Evolutionary conservation across 2,797 vertebrate species (phyloP), one percentile per base, ranked within the genome.

Genomic region (Sarcoramphus papa): DNA sequence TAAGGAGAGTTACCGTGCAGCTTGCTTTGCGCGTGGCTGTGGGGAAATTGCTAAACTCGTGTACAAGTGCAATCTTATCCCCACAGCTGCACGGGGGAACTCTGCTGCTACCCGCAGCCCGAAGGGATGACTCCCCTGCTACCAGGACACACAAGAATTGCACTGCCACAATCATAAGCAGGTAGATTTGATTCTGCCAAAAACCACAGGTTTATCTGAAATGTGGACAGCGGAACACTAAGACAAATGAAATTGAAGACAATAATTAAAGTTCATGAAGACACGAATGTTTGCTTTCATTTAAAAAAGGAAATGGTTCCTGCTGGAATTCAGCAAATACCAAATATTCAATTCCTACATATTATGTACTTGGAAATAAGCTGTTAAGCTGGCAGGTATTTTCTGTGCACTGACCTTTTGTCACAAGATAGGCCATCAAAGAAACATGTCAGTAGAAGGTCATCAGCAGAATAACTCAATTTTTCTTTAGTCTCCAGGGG

Each of bases 341-440:
- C 88, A 79, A 80, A 82, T 75, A 80, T 14, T 83, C 28, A 51
- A 53, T 53, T 70, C 74, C 78, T 68, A 72, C 1, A 3, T 33
- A 37, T 57, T 40, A 45, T 3, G 24, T 12, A 48, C 41, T 73
- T 87, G 57, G 74, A 92, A 93, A 86, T 37, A 84, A 86, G 50
- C n/a, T 17, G 62, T 88, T 74, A 81, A 69, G 24, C 77, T 69
- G 87, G 74, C 24, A 51, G 62, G 89, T 57, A 54, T 64, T 81
- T 68, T 85, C 57, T 80, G 30, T 73, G 51, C 88, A 88, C 98
- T 95, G 57, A 98, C 98, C 98, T 98, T 97, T 98, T 92, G 59
- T 98, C 97, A 35, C 98, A 98, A 88, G 98, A 98, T 41, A 96
- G 81, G 45, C 98, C 98, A 9, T 98, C 98, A 47, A 98, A 98